Evolutionary conservation across 2,888 invertebrate genomes (phyloP).

Genomic region (Dusona sp.): DNA sequence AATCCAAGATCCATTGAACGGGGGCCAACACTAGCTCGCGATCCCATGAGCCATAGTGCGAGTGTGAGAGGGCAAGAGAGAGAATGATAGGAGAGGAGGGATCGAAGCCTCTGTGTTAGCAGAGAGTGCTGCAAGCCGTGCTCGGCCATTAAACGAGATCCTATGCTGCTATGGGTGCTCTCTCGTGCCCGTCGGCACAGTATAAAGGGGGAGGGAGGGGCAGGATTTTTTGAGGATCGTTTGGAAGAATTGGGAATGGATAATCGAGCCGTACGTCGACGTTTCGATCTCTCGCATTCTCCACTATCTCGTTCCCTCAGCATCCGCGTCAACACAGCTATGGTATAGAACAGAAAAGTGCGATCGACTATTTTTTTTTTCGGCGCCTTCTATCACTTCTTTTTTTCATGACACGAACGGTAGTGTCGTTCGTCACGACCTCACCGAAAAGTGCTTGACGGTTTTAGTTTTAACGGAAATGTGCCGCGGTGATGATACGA

Average conservation of each 20-base stretch:
- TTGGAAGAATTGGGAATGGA: slow-evolving; percentile 76
- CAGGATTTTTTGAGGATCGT: slow-evolving; percentile 72
- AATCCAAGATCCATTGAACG: slow-evolving; percentile 76
- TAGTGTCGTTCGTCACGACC: slow-evolving; percentile 16
- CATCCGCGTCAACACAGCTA: slow-evolving; percentile 41
- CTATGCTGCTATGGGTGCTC: slow-evolving; percentile 58
- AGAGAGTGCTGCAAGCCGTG: slow-evolving; percentile 62
- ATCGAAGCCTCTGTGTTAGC: slow-evolving; percentile 66
- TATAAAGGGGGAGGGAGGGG: slow-evolving; percentile 21
- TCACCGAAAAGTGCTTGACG: not conserved
- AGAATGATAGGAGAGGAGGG: slow-evolving; percentile 32
- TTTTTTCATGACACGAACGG: slow-evolving; percentile 1
- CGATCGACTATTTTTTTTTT: slow-evolving; percentile 37
- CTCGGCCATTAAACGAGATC: slow-evolving; percentile 77
- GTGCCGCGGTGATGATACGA: not conserved
- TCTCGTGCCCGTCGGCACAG: slow-evolving; percentile 42
- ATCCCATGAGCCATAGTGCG: slow-evolving; percentile 58
- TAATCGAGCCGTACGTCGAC: slow-evolving; percentile 73
- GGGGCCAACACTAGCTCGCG: slow-evolving; percentile 65
- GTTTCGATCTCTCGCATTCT: slow-evolving; percentile 49
- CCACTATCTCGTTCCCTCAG: slow-evolving; percentile 53
- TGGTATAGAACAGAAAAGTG: slow-evolving; percentile 42
- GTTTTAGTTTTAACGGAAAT: not conserved
- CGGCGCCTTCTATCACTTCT: not conserved
- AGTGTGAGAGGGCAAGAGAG: slow-evolving; percentile 38